Evolutionary conservation across 1,140 invertebrate species (phyloP).

Genomic region (Drosophila varians): DNA sequence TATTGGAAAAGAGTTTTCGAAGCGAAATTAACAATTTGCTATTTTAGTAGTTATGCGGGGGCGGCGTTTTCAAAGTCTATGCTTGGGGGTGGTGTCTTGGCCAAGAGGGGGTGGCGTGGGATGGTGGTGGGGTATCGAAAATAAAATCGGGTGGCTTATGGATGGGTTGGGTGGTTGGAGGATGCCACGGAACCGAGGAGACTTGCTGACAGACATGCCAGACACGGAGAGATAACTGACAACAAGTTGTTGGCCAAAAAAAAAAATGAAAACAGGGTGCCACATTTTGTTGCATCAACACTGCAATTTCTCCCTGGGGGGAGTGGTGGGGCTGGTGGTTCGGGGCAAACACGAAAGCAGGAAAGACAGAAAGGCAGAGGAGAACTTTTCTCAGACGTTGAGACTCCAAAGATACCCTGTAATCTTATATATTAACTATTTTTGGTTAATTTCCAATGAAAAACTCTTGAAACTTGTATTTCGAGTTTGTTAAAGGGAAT

Average conservation of each 20-base stretch:
- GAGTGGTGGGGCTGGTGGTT: background rate
- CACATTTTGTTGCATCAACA: slow-evolving; percentile 12
- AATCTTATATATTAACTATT: background rate
- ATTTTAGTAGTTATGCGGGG: slow-evolving; percentile 72
- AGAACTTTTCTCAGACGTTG: too few species aligned
- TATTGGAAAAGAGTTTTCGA: slow-evolving; percentile 77
- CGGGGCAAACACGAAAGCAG: background rate
- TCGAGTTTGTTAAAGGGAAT: background rate
- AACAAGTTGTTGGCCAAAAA: slow-evolving; percentile 47
- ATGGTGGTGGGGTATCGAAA: background rate
- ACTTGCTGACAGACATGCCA: slow-evolving; percentile 47
- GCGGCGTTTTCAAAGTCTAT: slow-evolving; percentile 28
- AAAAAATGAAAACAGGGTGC: slow-evolving; percentile 27
- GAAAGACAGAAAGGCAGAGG: slow-evolving; percentile 4
- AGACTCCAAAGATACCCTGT: slow-evolving; percentile 4
- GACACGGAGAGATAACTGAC: slow-evolving; percentile 27
- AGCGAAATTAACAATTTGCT: slow-evolving; percentile 80
- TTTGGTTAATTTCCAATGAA: too few species aligned
- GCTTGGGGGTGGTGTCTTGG: background rate
- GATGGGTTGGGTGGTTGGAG: slow-evolving; percentile 26
- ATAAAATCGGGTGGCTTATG: slow-evolving; percentile 1
- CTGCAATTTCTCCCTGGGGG: slow-evolving; percentile 13
- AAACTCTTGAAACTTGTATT: too few species aligned
- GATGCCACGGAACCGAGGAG: slow-evolving; percentile 43
- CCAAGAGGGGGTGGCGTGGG: background rate